Percentiles rank a stretch among this genome's conserved stretches.
These are phyloP conservation scores for Bambusicola thoracicus DNA, from an alignment of 2,113 vertebrate species.

Conservation along the genomic window DNA sequence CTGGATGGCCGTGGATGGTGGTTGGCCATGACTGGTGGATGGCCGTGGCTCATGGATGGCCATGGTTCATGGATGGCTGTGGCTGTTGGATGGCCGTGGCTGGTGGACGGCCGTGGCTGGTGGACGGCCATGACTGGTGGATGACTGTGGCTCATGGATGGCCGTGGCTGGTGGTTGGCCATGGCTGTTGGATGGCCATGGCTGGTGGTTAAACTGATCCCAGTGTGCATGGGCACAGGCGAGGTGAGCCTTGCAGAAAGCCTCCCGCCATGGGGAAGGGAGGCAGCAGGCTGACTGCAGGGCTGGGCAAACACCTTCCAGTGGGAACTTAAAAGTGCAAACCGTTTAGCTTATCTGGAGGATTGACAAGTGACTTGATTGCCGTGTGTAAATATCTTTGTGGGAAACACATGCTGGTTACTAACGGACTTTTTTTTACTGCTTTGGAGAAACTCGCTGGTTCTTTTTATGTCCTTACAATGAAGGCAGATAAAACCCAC, in stretches of 20 bases:
- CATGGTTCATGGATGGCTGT: too few species aligned
- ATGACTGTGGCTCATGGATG: too few species aligned
- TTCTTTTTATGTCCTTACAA: constrained; percentile 61
- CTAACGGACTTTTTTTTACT: constrained; percentile 50
- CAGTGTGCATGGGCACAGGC: background rate
- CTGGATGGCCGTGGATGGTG: too few species aligned
- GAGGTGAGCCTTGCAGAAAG: background rate
- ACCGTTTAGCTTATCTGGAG: constrained; percentile 61
- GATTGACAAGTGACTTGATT: constrained; percentile 59
- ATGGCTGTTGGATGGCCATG: too few species aligned
- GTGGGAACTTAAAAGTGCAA: constrained; percentile 52
- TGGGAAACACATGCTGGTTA: constrained; percentile 7
- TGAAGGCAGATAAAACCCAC: constrained; percentile 63
- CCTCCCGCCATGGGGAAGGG: background rate
- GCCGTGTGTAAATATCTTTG: constrained; percentile 57
- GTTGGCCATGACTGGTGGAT: too few species aligned
- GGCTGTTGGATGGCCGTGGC: too few species aligned
- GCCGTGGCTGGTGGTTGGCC: too few species aligned
- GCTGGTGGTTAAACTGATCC: background rate
- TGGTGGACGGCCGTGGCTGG: too few species aligned
- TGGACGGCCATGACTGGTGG: too few species aligned
- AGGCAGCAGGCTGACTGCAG: background rate
- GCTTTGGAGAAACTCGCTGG: constrained; percentile 32
- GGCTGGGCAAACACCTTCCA: constrained; percentile 58
- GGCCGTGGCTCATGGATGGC: too few species aligned